A percentile compares a stretch with the other conserved stretches of the same genome.
Conservation (phyloP, 1,140 invertebrate genomes). For the Macrostomum lignano region DNA sequence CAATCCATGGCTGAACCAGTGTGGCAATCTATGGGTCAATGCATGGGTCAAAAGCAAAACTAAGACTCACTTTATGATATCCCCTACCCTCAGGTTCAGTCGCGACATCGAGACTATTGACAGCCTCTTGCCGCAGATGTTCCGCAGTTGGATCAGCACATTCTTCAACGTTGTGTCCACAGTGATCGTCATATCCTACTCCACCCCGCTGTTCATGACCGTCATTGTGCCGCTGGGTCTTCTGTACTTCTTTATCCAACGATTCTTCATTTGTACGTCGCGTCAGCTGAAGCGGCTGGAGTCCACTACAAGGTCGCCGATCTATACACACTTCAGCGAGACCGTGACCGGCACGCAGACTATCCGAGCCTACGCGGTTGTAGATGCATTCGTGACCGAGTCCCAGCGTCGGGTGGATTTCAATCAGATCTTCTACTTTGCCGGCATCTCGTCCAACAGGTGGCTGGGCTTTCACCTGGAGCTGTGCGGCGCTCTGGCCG, state of each 20-base stretch:
- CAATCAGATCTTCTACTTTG: background rate
- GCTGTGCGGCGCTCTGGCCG: background rate
- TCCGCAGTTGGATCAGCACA: slow-evolving; percentile 6
- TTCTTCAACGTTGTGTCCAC: slow-evolving; percentile 5
- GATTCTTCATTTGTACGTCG: slow-evolving; percentile 72
- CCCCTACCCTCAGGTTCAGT: slow-evolving; percentile 12
- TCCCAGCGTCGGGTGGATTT: background rate
- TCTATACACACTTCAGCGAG: slow-evolving; percentile 75
- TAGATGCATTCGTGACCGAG: slow-evolving; percentile 27
- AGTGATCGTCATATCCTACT: slow-evolving; percentile 7
- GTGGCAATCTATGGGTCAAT: too few relatives aligned
- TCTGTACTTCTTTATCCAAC: slow-evolving; percentile 32
- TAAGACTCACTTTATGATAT: too few relatives aligned
- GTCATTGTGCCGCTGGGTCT: slow-evolving; percentile 7
- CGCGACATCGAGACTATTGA: slow-evolving; percentile 1
- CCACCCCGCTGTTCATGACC: slow-evolving; percentile 7
- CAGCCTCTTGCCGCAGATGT: background rate
- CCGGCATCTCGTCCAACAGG: slow-evolving; percentile 7
- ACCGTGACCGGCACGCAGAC: slow-evolving; percentile 19
- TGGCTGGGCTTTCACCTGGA: background rate
- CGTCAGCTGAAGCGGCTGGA: slow-evolving; percentile 74
- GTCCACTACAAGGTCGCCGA: slow-evolving; percentile 77
- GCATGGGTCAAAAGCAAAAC: too few relatives aligned
- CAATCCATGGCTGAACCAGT: too few relatives aligned
- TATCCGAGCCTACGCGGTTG: slow-evolving; percentile 22